Percentiles rank a stretch among this genome's conserved stretches.
phyloP scores from a whole-genome alignment of 2,113 vertebrate genomes.

The Burhinus oedicnemus region DNA sequence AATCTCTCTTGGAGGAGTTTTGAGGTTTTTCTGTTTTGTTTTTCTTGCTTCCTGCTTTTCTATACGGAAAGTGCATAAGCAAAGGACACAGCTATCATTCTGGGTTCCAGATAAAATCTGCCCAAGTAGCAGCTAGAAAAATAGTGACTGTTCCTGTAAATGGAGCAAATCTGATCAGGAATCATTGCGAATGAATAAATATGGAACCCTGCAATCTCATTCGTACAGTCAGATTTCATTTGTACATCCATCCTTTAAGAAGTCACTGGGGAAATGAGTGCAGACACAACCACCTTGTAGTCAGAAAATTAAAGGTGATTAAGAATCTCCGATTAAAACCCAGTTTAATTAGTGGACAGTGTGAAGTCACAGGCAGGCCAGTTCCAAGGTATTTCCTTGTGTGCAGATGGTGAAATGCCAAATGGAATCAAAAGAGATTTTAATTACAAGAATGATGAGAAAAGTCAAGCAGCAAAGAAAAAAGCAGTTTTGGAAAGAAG shows the following conservation, averaged over 20 bases:
- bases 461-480: background rate
- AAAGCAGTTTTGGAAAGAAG: background rate
- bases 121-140: background rate
- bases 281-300: background rate
- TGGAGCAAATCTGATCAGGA: background rate
- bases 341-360: constrained; percentile 47
- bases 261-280: background rate
- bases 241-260: constrained; percentile 36
- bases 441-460: constrained; percentile 11
- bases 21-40: background rate
- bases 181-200: background rate
- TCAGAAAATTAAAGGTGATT: constrained; percentile 49
- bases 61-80: background rate
- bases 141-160: background rate
- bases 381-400: constrained; percentile 15
- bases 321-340: background rate
- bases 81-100: background rate
- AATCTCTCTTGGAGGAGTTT: background rate
- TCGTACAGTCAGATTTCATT: constrained; percentile 37
- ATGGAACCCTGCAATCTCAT: constrained; percentile 9
- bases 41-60: background rate
- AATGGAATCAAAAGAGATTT: constrained; percentile 40
- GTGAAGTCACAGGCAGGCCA: constrained; percentile 2
- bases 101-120: background rate
- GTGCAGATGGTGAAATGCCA: constrained; percentile 33